Evolutionary conservation across 2,113 vertebrate genomes (phyloP).

Genomic region (Lampris megalopsis): DNA sequence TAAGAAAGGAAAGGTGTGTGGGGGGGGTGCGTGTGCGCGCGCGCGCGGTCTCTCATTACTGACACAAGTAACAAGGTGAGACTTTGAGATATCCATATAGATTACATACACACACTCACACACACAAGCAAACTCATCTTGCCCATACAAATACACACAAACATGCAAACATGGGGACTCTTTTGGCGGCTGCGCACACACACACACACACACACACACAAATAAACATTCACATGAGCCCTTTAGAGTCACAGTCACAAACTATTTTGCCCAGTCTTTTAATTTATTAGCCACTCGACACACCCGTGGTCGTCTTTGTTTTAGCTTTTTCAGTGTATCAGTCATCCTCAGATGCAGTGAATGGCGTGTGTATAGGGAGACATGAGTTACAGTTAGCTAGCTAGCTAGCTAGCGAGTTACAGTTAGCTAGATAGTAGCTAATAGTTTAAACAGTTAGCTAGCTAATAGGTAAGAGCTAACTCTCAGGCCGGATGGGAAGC

Average conservation of each 20-base stretch:
- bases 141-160: neutral
- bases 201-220: neutral
- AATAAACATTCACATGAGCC: neutral
- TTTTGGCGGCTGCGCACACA: neutral
- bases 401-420: too few species aligned
- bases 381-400: too few species aligned
- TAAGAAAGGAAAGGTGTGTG: constrained; percentile 51
- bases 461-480: too few species aligned
- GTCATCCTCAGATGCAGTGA: too few species aligned
- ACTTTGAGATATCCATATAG: neutral
- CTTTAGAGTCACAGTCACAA: neutral
- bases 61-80: constrained; percentile 23
- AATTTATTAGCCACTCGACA: too few species aligned
- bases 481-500: too few species aligned
- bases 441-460: too few species aligned
- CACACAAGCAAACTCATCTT: neutral
- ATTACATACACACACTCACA: neutral
- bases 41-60: neutral
- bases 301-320: too few species aligned
- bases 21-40: neutral
- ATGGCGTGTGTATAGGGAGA: too few species aligned
- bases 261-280: too few species aligned
- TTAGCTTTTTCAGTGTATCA: too few species aligned
- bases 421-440: too few species aligned
- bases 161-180: neutral